Conservation (phyloP, 2,888 invertebrate species). For the Nycteola revayana region DNA sequence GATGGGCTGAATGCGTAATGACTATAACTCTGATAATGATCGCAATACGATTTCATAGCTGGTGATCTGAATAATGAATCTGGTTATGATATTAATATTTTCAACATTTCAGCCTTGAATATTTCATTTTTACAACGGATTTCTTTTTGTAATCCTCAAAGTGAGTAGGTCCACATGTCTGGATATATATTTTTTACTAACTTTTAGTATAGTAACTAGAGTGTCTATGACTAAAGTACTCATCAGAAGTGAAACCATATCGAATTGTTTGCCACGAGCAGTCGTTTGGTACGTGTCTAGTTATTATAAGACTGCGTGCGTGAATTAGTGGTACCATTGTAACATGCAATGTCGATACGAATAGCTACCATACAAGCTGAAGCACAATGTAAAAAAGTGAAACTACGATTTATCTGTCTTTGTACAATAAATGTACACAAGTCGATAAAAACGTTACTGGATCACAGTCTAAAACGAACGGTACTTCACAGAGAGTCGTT, state of each 20-base stretch:
- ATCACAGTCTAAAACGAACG: background rate
- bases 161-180: too few relatives aligned
- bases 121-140: background rate
- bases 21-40: slow-evolving; percentile 20
- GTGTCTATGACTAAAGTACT: slow-evolving; percentile 38
- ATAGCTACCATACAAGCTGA: slow-evolving; percentile 31
- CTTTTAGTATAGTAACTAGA: too few relatives aligned
- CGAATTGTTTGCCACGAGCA: slow-evolving; percentile 70
- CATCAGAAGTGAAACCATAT: slow-evolving; percentile 76
- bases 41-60: slow-evolving; percentile 38
- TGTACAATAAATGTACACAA: slow-evolving; percentile 14
- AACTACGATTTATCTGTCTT: slow-evolving; percentile 19
- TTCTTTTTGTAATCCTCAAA: too few relatives aligned
- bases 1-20: slow-evolving; percentile 1
- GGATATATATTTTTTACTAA: too few relatives aligned
- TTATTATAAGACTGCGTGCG: slow-evolving; percentile 60
- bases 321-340: slow-evolving; percentile 48
- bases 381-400: slow-evolving; percentile 29
- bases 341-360: slow-evolving; percentile 59
- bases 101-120: slow-evolving; percentile 11
- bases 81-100: slow-evolving; percentile 27
- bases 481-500: too few relatives aligned
- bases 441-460: slow-evolving; percentile 1
- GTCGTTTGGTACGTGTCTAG: slow-evolving; percentile 58
- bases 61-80: slow-evolving; percentile 31